Evolutionary conservation across 2,797 vertebrate species (phyloP).

Genomic region (Cossypha caffra): DNA sequence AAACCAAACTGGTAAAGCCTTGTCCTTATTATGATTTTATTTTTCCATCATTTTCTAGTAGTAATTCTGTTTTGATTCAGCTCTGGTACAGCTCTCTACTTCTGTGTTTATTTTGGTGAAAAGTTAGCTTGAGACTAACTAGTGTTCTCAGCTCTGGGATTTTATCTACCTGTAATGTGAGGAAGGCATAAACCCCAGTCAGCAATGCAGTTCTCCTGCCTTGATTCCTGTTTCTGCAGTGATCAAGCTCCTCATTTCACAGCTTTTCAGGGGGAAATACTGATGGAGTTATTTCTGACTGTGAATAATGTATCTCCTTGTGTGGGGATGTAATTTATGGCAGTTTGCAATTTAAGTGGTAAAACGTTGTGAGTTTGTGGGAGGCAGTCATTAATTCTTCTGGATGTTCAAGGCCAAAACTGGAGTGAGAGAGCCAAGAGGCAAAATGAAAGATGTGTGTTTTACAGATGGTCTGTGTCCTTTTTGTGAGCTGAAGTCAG

Average conservation of each 20-base stretch:
- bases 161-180: not conserved
- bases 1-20: slow-evolving; percentile 84
- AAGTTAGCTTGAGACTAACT: not conserved
- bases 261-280: not conserved
- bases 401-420: not conserved
- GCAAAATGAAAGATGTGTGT: not conserved
- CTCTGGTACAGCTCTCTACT: not conserved
- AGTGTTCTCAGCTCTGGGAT: not conserved
- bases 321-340: accelerated
- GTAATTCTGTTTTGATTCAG: not conserved
- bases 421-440: not conserved
- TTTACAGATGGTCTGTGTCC: not conserved
- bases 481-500: not conserved
- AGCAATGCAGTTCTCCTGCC: not conserved
- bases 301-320: not conserved
- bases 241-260: not conserved
- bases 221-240: not conserved
- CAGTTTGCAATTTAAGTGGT: not conserved
- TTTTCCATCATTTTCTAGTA: not conserved
- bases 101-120: not conserved
- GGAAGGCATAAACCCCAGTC: not conserved
- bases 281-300: not conserved
- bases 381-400: not conserved
- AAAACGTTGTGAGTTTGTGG: not conserved
- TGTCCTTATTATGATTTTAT: not conserved